Evolutionary conservation across 2,888 invertebrate species (phyloP).

Genomic region (Drosophila sordidapex): DNA sequence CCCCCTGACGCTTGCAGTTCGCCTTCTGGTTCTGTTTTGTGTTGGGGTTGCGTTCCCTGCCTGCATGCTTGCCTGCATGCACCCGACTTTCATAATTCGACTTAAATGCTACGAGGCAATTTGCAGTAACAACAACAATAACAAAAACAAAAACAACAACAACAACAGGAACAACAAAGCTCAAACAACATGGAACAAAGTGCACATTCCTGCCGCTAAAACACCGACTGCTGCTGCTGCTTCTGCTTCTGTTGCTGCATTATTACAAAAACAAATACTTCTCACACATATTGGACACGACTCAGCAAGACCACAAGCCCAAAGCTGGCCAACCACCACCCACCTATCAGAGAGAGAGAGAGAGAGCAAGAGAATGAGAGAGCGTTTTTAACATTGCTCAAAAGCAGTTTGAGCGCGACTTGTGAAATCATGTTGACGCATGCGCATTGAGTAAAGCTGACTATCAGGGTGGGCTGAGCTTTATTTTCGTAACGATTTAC

Average conservation of each 20-base stretch:
- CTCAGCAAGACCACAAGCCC: slow-evolving; percentile 37
- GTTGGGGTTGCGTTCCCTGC: slow-evolving; percentile 3
- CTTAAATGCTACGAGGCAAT: slow-evolving; percentile 80
- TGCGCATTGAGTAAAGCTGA: slow-evolving; percentile 43
- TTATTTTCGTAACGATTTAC: slow-evolving; percentile 21
- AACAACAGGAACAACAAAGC: slow-evolving; percentile 39
- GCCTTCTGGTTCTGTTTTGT: slow-evolving; percentile 45
- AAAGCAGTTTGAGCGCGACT: slow-evolving; percentile 39
- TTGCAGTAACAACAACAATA: slow-evolving; percentile 63
- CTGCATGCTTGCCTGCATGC: slow-evolving; percentile 30
- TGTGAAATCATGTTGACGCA: slow-evolving; percentile 40
- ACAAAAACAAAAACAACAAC: slow-evolving; percentile 9
- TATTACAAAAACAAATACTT: slow-evolving; percentile 46
- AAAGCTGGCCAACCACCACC: slow-evolving; percentile 45
- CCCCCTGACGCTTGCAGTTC: slow-evolving; percentile 11
- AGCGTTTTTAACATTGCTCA: not conserved
- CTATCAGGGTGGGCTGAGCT: slow-evolving; percentile 49
- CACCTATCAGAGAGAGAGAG: slow-evolving; percentile 19
- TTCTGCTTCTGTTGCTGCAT: slow-evolving; percentile 53
- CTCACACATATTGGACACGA: slow-evolving; percentile 32
- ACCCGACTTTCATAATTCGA: slow-evolving; percentile 73
- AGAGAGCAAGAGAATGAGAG: slow-evolving; percentile 1
- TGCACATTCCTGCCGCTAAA: slow-evolving; percentile 70
- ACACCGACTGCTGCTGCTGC: slow-evolving; percentile 48
- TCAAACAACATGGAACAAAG: slow-evolving; percentile 65